phyloP scores from a whole-genome alignment of 2,888 invertebrate species.

The Linyphia triangularis region DNA sequence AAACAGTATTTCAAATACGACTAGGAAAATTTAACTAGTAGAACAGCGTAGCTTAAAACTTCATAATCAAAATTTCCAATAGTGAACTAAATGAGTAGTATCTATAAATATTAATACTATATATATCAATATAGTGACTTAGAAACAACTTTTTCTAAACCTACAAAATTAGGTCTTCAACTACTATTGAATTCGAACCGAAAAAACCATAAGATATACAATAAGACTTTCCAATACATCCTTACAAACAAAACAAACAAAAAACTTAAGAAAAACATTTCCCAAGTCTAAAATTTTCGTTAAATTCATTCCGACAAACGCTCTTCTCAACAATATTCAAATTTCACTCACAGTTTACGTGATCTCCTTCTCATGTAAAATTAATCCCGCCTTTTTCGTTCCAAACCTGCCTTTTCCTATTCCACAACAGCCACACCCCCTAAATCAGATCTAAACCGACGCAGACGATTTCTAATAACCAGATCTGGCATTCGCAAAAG shows the following conservation, averaged over 20 bases:
- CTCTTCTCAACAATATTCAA: neutral
- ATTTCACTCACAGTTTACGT: neutral
- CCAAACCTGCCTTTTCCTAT: neutral
- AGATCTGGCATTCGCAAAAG: conserved; percentile 34
- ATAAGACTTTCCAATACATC: neutral
- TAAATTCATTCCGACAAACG: neutral
- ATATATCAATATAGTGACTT: no score
- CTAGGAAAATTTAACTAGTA: no score
- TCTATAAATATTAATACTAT: no score
- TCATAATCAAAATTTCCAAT: no score
- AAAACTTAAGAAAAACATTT: neutral
- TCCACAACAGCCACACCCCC: neutral
- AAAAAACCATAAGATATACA: neutral
- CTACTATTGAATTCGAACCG: neutral
- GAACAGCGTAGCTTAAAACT: no score
- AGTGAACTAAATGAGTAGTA: no score
- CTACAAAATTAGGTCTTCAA: no score
- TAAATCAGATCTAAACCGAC: conserved; percentile 53
- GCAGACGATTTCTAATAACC: conserved; percentile 44
- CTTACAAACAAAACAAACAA: neutral
- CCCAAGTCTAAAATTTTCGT: neutral
- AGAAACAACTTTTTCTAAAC: no score
- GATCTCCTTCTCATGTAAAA: conserved; percentile 39
- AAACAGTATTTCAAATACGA: no score
- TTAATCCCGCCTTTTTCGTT: conserved; percentile 37